These are phyloP conservation scores for Styela plicata DNA, from an alignment of 23 tunicate genomes.

Conservation along the genomic window DNA sequence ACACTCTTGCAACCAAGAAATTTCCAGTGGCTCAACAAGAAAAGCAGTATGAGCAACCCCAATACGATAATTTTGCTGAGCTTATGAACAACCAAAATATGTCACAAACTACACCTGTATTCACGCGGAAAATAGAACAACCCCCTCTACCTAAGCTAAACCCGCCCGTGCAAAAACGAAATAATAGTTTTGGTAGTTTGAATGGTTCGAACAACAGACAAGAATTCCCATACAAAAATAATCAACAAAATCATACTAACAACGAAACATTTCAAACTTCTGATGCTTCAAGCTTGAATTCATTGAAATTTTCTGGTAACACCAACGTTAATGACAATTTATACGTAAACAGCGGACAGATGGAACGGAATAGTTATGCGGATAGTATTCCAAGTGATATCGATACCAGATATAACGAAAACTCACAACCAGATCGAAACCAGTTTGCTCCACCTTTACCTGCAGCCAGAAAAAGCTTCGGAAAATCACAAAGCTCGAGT, in stretches of 20 bases:
- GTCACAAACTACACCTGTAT: background rate
- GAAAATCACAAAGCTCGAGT: background rate
- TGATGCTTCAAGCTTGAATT: background rate
- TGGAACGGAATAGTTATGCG: background rate
- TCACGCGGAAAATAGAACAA: background rate
- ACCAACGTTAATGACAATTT: background rate
- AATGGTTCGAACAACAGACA: background rate
- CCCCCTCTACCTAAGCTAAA: background rate
- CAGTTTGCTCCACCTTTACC: background rate
- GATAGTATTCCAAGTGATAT: background rate
- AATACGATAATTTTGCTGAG: slow-evolving; percentile 11
- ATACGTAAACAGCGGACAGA: background rate
- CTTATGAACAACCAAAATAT: background rate
- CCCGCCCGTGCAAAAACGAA: background rate
- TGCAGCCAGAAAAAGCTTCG: background rate
- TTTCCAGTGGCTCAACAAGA: background rate
- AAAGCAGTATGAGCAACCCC: background rate
- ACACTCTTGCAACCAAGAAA: background rate
- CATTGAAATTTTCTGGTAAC: background rate
- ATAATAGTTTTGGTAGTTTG: background rate
- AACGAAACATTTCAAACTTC: background rate
- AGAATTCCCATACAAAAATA: background rate
- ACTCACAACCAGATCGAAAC: background rate
- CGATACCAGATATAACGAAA: background rate
- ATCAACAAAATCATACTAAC: background rate